Base-by-base conservation (phyloP, 2,113 vertebrate species). In the Kryptolebias marmoratus region DNA sequence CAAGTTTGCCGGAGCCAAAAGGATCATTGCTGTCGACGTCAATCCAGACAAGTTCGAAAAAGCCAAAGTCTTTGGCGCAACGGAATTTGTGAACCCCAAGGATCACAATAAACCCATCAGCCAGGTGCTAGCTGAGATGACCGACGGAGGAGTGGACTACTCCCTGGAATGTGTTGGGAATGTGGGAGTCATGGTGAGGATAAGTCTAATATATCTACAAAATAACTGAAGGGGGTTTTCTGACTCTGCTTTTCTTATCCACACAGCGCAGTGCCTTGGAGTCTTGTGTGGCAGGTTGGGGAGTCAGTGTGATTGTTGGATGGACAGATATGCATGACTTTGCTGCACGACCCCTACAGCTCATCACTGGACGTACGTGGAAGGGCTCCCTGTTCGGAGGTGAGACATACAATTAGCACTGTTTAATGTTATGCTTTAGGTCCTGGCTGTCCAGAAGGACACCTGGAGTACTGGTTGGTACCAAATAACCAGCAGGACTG, bases 301-400 rank as follows among this genome's bases (percentile, higher is more conserved):
- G 96, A 3, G 93, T 94, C 68, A 92, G 94, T 0, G 92, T 97
- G 52, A 69, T 95, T 0, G 94, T 97, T 4, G 96, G 95, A 70
- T 96, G 72, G 93, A 95, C 55, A 5, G 92, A 84, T 13, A 18
- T 79, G 55, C 82, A 31, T 3, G 88, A 92, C 0, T 79, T 97
- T 64, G 79, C 85, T 49, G 90, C 89, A 0, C 77, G 91, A 78
- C 94, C 95, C 1, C 67, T 90, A 87, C 86, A 95, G 7, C 88
- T 97, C 36, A 91, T 95, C 6, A 11, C 75, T 77, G 94, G 94
- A 42, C 93, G 92, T 15, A 93, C 91, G 50, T 95, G 93, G 94
- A 95, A 89, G 71, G 94, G 94, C 2, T 84, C 93, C 18, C 15
- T 90, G 12, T 94, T 94, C 79, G 94, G 94, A 90, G 94, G 93